phyloP scores from a whole-genome alignment of 2,797 vertebrate genomes.

The Rhinophrynus dorsalis region DNA sequence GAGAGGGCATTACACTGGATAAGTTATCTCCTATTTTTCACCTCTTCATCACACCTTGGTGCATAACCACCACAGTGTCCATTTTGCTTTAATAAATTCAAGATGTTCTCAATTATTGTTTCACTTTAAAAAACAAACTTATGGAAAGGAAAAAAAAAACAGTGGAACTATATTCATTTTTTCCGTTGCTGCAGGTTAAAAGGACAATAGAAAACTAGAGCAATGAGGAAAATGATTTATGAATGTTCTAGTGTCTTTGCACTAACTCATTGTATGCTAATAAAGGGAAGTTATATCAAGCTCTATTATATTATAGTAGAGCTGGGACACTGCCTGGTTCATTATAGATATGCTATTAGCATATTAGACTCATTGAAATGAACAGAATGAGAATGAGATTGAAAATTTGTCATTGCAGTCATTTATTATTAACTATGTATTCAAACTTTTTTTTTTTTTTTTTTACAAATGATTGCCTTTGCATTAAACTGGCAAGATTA shows the following conservation, averaged over 20 bases:
- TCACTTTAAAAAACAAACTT: no score
- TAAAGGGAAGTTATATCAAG: conserved; percentile 17
- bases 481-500: neutral
- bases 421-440: neutral
- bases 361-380: conserved; percentile 9
- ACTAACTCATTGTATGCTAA: conserved; percentile 22
- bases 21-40: no score
- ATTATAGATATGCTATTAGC: conserved; percentile 29
- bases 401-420: neutral
- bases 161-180: no score
- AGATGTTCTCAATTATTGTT: no score
- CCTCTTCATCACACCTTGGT: no score
- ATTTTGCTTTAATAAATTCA: no score
- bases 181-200: conserved; percentile 1
- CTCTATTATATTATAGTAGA: conserved; percentile 20
- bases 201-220: conserved; percentile 12
- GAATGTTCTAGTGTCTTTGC: neutral
- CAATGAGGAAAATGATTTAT: conserved; percentile 29
- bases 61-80: no score
- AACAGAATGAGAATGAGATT: neutral
- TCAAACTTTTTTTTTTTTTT: no score
- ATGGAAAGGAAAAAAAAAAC: no score
- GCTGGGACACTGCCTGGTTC: conserved; percentile 4
- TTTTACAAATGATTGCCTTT: no score
- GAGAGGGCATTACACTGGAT: no score